These are phyloP conservation scores for Labrus mixtus DNA, from an alignment of 2,113 vertebrate genomes.

Conservation along the genomic window DNA sequence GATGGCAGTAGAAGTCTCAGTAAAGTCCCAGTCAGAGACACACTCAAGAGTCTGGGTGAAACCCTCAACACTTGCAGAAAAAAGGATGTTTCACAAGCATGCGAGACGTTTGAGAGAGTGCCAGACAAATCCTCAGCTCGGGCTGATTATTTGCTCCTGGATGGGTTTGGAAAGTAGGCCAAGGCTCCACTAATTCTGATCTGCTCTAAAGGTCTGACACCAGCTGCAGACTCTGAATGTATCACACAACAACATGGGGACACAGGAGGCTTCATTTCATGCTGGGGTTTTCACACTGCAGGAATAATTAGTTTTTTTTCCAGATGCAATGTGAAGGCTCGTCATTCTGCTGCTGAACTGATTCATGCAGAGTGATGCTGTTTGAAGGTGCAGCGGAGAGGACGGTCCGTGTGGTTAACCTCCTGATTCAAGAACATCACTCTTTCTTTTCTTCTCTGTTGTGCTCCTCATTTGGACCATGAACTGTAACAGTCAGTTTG, in stretches of 20 bases:
- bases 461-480: too few relatives aligned
- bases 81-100: constrained; percentile 60
- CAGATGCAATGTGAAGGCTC: not conserved
- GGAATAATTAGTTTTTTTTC: too few relatives aligned
- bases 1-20: constrained; percentile 77
- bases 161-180: constrained; percentile 75
- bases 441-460: too few relatives aligned
- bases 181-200: constrained; percentile 54
- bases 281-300: not conserved
- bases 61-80: constrained; percentile 46
- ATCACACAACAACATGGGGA: constrained; percentile 3
- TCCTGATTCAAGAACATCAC: too few relatives aligned
- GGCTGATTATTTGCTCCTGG: constrained; percentile 70
- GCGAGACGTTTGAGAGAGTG: constrained; percentile 61
- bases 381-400: not conserved
- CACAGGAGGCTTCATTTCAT: constrained; percentile 4
- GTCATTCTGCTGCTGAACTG: not conserved
- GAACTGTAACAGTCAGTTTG: too few relatives aligned
- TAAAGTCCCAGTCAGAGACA: constrained; percentile 19
- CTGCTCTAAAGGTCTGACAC: constrained; percentile 48
- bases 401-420: too few relatives aligned
- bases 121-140: constrained; percentile 67
- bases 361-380: not conserved
- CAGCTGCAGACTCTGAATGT: constrained; percentile 23
- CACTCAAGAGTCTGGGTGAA: constrained; percentile 34